Base-by-base conservation (phyloP, 2,113 vertebrate species). In the Pygoscelis adeliae region DNA sequence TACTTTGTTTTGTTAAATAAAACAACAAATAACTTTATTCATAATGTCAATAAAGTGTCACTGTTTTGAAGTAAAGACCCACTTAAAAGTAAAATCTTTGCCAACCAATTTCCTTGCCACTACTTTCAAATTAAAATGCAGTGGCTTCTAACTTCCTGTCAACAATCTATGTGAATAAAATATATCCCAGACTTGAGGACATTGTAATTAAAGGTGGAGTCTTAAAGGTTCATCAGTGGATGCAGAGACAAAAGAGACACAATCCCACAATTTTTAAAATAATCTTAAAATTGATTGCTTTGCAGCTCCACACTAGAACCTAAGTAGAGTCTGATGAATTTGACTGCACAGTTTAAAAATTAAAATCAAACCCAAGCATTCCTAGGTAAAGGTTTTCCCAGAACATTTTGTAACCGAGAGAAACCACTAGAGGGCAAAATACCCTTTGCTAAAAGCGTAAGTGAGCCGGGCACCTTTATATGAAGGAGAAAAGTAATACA, bases 351-450 rank as follows among this genome's bases (percentile, higher is more conserved):
- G 11, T 27, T 79, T 44, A 26, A 77, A 92, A 85, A 26, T 15
- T 23, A 17, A 44, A 53, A 53, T 59, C 25, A 50, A 69, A 59
- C 9, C 2, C 26, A 63, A 38, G 15, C 13, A 8, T 20, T 56
- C 20, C 18, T 14, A 34, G n/a, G 4, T 42, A 53, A 59, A 58
- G 3, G 2, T 66, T 77, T 62, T 11, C 42, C 40, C 7, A 5
- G 17, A 52, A 40, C 5, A 27, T n/a, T 58, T 81, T 88, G 27
- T 86, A 78, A 82, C 53, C 8, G 3, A 32, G 17, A 84, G 5
- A 10, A 77, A 67, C 95, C 98, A 98, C 98, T 98, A 98, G 98
- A 98, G 98, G 98, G 98, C 98, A 96, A 87, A 74, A 86, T 63
- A 85, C 93, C 74, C 97, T 80, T 97, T 96, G 55, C 62, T 95